Conservation (phyloP, 1,140 invertebrate genomes). For the Araneus ventricosus region DNA sequence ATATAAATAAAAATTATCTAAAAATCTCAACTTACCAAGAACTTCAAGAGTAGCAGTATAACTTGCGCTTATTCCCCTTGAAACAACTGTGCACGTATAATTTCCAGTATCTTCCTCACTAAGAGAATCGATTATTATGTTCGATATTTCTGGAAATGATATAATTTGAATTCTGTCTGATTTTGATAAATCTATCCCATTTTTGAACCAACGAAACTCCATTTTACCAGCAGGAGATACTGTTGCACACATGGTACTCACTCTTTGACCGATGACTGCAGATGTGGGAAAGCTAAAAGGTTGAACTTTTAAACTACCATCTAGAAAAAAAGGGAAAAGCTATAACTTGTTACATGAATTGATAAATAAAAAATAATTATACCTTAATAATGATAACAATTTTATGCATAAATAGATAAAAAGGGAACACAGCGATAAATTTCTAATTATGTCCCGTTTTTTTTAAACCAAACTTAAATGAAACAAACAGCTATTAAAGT, state of each 20-base stretch:
- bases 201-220: constrained; percentile 74
- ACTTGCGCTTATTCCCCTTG: constrained; percentile 33
- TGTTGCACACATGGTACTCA: constrained; percentile 71
- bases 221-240: constrained; percentile 40
- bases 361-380: background rate
- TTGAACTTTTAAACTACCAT: constrained; percentile 64
- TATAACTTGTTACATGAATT: background rate
- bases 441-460: background rate
- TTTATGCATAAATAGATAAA: background rate
- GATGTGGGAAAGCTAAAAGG: constrained; percentile 62
- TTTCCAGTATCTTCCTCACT: constrained; percentile 68
- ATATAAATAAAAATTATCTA: background rate
- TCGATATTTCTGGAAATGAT: constrained; percentile 55
- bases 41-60: constrained; percentile 55
- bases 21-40: constrained; percentile 26
- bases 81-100: constrained; percentile 66
- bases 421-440: background rate
- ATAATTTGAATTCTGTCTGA: constrained; percentile 25
- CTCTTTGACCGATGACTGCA: constrained; percentile 59
- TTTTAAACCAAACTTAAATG: background rate
- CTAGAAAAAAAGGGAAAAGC: background rate
- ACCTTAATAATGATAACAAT: background rate
- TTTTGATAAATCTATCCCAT: constrained; percentile 54
- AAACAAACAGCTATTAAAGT: background rate
- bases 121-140: constrained; percentile 63